Conservation (phyloP, 2,797 vertebrate species). For the Dendrocincla tyrannina region DNA sequence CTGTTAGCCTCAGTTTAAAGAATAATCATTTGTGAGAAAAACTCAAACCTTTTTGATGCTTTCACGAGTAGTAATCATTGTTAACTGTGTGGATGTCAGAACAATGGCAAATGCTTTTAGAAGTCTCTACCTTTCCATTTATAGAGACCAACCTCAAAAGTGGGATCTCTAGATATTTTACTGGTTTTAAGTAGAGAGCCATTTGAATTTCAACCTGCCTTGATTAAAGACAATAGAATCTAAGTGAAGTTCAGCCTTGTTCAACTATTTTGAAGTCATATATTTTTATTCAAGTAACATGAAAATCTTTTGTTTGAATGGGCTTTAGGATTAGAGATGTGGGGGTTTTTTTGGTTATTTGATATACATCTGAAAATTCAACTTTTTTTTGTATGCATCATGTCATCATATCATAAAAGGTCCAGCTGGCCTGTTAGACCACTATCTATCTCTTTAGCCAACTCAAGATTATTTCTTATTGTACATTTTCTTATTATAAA, state of each 20-base stretch:
- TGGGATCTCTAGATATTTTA: background rate
- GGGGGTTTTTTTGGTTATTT: background rate
- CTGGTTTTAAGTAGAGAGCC: background rate
- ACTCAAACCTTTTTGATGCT: background rate
- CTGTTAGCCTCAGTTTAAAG: background rate
- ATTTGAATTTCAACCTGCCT: background rate
- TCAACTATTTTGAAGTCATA: background rate
- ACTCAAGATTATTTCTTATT: conserved; percentile 17
- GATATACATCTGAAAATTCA: background rate
- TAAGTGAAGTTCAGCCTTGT: background rate
- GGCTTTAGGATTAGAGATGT: background rate
- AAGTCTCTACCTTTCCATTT: background rate
- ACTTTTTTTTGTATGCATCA: background rate
- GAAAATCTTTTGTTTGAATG: background rate
- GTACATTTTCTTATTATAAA: conserved; percentile 34
- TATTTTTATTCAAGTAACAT: background rate
- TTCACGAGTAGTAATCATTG: background rate
- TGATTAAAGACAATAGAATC: background rate
- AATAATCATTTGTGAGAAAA: background rate
- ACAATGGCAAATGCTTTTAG: background rate
- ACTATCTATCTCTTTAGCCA: conserved; percentile 32
- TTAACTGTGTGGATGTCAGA: background rate
- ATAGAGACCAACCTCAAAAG: background rate
- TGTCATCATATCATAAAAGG: background rate
- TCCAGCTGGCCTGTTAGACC: background rate